Evolutionary conservation across 2,113 vertebrate genomes (phyloP).

Genomic region (Spizaetus ornatus): DNA sequence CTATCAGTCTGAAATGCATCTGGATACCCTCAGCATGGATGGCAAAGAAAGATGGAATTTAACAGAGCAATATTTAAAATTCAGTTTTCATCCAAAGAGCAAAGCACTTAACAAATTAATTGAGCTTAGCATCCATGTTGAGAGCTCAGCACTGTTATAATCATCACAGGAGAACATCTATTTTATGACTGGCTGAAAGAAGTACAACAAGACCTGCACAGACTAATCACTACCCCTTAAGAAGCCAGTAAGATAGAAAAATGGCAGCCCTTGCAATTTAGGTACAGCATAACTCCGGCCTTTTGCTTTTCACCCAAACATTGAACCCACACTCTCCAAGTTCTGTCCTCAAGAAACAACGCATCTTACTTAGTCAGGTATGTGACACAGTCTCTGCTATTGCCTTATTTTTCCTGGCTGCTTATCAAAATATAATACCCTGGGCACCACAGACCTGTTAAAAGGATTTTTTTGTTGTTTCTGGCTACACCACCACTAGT

Average conservation of each 20-base stretch:
- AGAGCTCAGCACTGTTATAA: neutral
- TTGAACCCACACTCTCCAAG: neutral
- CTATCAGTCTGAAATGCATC: neutral
- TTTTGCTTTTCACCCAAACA: neutral
- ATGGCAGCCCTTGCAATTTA: neutral
- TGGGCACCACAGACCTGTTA: neutral
- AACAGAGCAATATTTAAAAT: constrained; percentile 32
- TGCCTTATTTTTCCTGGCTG: neutral
- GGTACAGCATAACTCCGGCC: neutral
- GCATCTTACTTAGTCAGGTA: neutral
- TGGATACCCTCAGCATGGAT: neutral
- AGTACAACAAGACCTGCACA: neutral
- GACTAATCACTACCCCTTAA: neutral
- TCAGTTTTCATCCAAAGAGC: neutral
- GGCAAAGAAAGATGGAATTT: neutral
- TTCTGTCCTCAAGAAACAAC: neutral
- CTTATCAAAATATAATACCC: neutral
- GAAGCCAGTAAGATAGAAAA: neutral
- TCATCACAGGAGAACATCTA: neutral
- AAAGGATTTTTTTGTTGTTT: neutral
- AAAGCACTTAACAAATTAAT: constrained; percentile 43
- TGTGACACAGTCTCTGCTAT: neutral
- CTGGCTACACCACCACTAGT: neutral
- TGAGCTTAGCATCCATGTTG: neutral
- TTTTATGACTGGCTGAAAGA: neutral